Evolutionary conservation across 2,888 invertebrate species (phyloP), one percentile per base, ranked within the genome.

Genomic region (Diarsia rubi): DNA sequence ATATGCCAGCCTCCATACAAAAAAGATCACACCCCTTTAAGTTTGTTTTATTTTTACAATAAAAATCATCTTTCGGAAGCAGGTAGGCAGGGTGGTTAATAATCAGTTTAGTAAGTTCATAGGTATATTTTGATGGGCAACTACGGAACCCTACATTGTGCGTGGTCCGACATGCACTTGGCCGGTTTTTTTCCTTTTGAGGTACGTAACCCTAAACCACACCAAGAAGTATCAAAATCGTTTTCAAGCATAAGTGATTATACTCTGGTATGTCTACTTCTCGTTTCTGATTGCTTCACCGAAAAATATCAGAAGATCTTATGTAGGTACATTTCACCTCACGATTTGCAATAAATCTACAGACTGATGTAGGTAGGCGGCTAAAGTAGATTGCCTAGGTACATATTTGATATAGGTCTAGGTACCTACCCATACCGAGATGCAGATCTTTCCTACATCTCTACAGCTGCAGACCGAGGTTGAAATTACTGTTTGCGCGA

Each of bases 341-440:
- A 44, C n/a, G 21, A 70, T 27, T 16, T 19, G n/a, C 49, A 8
- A 21, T 42, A 70, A 21, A 42, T 27, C 16, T 49, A n/a, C 8
- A 12, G 21, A 47, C 24, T 21, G 27, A 52, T 27, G 4, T 49
- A 49, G 21, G 19, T 49, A 21, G 11, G 21, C 9, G 47, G 21
- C 12, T 59, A 45, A 16, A 54, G 60, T 37, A 37, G 37, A 60
- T 60, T 60, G 60, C 60, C 37, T 60, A 52, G 21, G n/a, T 52
- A 60, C 60, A 24, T 57, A 24, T 24, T 66, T 66, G 19, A 45
- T 45, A 19, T 66, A 21, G 11, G 24, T 27, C 37, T 37, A 37
- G n/a, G n/a, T 37, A 37, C 27, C 4, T 62, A 65, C n/a, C 31
- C 12, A 27, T 73, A 47, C 6, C 14, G 4, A 74, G 47, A 75